Percentiles rank a stretch among this genome's conserved stretches.
phyloP scores from a whole-genome alignment of 2,888 invertebrate species.

The Dicyrtomina minuta region DNA sequence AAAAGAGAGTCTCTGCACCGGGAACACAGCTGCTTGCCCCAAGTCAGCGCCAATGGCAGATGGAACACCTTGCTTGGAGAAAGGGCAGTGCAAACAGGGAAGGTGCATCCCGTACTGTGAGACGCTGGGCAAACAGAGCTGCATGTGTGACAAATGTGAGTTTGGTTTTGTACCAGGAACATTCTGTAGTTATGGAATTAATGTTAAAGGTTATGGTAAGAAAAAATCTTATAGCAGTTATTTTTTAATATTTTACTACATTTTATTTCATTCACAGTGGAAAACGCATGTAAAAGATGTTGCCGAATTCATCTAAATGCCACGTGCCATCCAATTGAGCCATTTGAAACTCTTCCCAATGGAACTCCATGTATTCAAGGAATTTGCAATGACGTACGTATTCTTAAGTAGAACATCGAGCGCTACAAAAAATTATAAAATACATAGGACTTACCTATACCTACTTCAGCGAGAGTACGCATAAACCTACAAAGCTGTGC shows the following conservation, averaged over 20 bases:
- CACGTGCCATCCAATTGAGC: slow-evolving; percentile 86
- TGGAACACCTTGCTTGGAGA: slow-evolving; percentile 84
- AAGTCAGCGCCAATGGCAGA: slow-evolving; percentile 83
- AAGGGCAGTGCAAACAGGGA: slow-evolving; percentile 86
- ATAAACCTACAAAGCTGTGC: too few relatives aligned
- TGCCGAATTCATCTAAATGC: slow-evolving; percentile 88
- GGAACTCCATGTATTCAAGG: slow-evolving; percentile 96
- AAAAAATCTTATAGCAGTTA: too few relatives aligned
- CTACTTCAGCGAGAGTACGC: too few relatives aligned
- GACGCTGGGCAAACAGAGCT: slow-evolving; percentile 86
- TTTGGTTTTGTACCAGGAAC: too few relatives aligned
- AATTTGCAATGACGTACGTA: slow-evolving; percentile 82
- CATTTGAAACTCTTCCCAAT: slow-evolving; percentile 83
- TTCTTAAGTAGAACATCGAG: too few relatives aligned
- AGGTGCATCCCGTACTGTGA: slow-evolving; percentile 94
- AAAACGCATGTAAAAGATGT: slow-evolving; percentile 89
- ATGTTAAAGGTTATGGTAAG: not conserved
- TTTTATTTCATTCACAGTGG: slow-evolving; percentile 65
- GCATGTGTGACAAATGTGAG: slow-evolving; percentile 92
- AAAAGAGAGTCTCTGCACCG: slow-evolving; percentile 86
- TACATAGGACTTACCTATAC: too few relatives aligned
- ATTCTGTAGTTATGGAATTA: not conserved
- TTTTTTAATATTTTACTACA: not conserved
- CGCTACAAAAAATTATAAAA: too few relatives aligned
- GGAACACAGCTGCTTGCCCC: slow-evolving; percentile 76